Base-by-base conservation (phyloP, 2,888 invertebrate species). In the Dicycla oo region DNA sequence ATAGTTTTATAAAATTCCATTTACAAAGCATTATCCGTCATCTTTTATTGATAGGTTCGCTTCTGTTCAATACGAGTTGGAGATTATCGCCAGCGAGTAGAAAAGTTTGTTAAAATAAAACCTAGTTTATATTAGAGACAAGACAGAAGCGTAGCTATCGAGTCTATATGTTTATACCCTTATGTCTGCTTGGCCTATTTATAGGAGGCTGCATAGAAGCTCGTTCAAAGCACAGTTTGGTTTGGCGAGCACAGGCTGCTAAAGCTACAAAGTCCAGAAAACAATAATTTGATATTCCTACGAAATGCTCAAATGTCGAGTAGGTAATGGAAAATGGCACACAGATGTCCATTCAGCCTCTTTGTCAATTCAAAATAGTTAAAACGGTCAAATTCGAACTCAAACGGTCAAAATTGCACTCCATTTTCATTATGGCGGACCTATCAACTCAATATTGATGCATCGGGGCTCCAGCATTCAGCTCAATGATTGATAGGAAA, bases 361-460 rank as follows among this genome's bases (percentile, higher is more conserved):
- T 57, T 62, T 57, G 45, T 30, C 13, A 5, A 23, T 23, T 40
- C 10, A 38, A 11, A 20, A 60, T n/a, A 47, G 40, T 75, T 72
- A 43, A 53, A 78, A 45, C 20, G 40, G 15, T 62, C 34, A 23
- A 56, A 75, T 62, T 63, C 15, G 2, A 40, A 71, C 18, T 23
- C 10, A 30, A 67, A 69, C 43, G 30, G 8, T 68, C 15, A 56
- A 78, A 53, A 73, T 57, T 63, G 54, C 47, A 69, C 69, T 80
- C 53, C 43, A 78, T 69, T 78, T 78, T 73, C 79, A 64, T 51
- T 57, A 67, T 45, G 58, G 38, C 30, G 18, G 11, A 53, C 38
- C 73, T 64, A 57, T 73, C 73, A 73, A 49, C 49, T 13, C 60
- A 67, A 64, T 73, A 73, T 80, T 80, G 80, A 80, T 80, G 80